phyloP scores from a whole-genome alignment of 2,113 vertebrate genomes.

The Pangasianodon hypophthalmus region DNA sequence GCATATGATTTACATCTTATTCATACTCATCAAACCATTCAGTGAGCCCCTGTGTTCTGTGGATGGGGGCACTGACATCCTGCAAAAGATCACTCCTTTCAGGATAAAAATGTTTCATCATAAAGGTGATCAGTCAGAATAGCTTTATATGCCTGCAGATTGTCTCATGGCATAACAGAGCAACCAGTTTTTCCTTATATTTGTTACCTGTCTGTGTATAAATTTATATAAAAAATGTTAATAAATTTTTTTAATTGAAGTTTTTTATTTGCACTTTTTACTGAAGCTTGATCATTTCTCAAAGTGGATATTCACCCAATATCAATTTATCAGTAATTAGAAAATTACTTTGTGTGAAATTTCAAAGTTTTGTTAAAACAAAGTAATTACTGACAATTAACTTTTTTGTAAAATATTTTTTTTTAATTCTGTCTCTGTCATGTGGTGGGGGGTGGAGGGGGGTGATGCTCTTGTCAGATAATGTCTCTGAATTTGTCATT shows the following conservation, averaged over 20 bases:
- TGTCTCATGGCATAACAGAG: background rate
- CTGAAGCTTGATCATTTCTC: background rate
- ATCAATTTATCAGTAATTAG: background rate
- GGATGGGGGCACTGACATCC: background rate
- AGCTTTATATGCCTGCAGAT: background rate
- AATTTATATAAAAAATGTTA: no score
- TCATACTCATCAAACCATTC: background rate
- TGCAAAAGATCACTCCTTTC: background rate
- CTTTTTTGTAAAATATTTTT: background rate
- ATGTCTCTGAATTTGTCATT: conserved; percentile 67
- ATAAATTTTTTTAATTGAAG: no score
- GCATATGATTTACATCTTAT: background rate
- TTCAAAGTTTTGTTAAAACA: background rate
- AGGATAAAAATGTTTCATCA: background rate
- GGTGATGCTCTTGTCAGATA: conserved; percentile 62
- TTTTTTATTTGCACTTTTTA: no score
- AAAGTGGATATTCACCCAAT: background rate
- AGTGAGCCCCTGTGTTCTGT: background rate
- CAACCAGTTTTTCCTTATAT: no score
- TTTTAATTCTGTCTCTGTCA: background rate
- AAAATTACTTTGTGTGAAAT: background rate
- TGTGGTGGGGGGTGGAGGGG: conserved; percentile 42
- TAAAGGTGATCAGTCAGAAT: background rate
- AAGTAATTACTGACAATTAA: background rate
- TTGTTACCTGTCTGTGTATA: no score